Evolutionary conservation across 1,140 invertebrate species (phyloP), one percentile per base, ranked within the genome.

Genomic region (Tribolium castaneum): DNA sequence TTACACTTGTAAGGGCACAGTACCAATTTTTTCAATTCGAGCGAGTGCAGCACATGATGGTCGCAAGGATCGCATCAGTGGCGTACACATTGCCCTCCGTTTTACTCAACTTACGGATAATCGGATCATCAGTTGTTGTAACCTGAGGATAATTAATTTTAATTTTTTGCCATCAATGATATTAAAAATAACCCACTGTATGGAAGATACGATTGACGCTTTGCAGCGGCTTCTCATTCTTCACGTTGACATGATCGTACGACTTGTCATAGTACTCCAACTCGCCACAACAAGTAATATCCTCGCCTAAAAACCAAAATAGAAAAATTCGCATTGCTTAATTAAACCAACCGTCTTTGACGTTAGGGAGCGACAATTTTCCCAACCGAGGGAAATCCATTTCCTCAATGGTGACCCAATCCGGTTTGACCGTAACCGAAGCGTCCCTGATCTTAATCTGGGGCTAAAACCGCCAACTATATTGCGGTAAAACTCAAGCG

Each of bases 331-430:
- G 6, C 3, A 1, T 30, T 30, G 6, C 12, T 4, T 1, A 10
- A 34, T 39, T 30, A 12, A 49, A 89, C 88, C 89, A 89, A 94
- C 93, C 94, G 80, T 98, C 97, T 82, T 95, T 96, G 66, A 99
- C 93, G 82, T 91, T 91, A 1, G 96, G 96, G 70, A 98, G 87
- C 52, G 95, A 97, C 0, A 99, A 89, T 87, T 99, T 99, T 5
- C 93, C 92, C 9, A 99, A 90, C 9, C 98, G 91, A 9, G 96
- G 95, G 86, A 99, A 99, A 88, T 99, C 98, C 96, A 99, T 98
- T 87, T 99, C 98, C 86, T 99, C 97, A 84, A 99, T 95, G 4
- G 98, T 98, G 39, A 93, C 92, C 99, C 99, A 99, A 78, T 97
- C 97, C 3, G 98, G 94, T 66, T 95, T 91, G 1, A 99, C 97